Evolutionary conservation across 2,888 invertebrate species (phyloP).

Genomic region (Drosophila colorata): DNA sequence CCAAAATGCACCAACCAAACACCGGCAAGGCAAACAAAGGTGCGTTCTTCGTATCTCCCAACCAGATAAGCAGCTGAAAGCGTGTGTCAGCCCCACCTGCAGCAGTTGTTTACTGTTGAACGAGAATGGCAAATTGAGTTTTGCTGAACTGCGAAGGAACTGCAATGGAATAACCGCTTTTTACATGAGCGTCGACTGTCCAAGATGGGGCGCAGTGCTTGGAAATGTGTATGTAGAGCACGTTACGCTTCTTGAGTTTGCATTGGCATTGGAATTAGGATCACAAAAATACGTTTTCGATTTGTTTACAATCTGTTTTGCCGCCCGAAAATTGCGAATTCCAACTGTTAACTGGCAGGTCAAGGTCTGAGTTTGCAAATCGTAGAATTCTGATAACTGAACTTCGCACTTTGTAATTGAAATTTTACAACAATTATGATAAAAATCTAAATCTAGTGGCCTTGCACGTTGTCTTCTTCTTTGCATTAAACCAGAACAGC

Average conservation of each 20-base stretch:
- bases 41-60: constrained; percentile 15
- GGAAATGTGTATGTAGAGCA: constrained; percentile 3
- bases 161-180: neutral
- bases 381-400: constrained; percentile 10
- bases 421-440: constrained; percentile 62
- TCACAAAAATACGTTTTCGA: constrained; percentile 25
- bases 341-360: neutral
- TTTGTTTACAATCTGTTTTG: constrained; percentile 57
- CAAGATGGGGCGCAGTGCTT: constrained; percentile 16
- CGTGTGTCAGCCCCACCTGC: constrained; percentile 33
- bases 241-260: constrained; percentile 12
- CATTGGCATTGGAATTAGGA: constrained; percentile 36
- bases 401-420: constrained; percentile 50
- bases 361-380: neutral
- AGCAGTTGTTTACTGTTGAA: constrained; percentile 16
- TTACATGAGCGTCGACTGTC: constrained; percentile 16
- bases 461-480: constrained; percentile 59
- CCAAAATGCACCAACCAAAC: constrained; percentile 10
- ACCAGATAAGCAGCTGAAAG: constrained; percentile 19
- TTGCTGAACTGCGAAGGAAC: constrained; percentile 7
- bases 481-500: constrained; percentile 45
- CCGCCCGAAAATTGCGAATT: constrained; percentile 29
- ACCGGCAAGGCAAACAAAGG: constrained; percentile 24
- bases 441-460: constrained; percentile 69
- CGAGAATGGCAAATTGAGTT: constrained; percentile 12